phyloP scores from a whole-genome alignment of 2,113 vertebrate genomes.

The Calcarius ornatus region DNA sequence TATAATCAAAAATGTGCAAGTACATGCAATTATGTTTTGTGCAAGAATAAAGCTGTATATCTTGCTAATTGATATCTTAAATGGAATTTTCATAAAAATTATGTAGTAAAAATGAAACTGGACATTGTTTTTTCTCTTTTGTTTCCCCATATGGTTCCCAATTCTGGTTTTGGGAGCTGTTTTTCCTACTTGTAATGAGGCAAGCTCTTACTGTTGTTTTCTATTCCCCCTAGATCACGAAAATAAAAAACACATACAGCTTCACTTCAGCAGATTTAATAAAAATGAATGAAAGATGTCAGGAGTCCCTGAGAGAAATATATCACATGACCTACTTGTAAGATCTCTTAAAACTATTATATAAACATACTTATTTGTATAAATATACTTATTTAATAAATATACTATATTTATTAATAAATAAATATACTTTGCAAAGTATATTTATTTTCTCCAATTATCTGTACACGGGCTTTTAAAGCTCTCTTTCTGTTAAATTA shows the following conservation, averaged over 20 bases:
- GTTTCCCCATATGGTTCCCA: background rate
- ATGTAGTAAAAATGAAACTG: background rate
- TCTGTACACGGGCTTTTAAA: background rate
- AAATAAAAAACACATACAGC: conserved; percentile 87
- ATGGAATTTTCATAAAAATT: background rate
- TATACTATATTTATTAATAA: too few relatives aligned
- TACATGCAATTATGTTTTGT: background rate
- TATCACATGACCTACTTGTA: conserved; percentile 97
- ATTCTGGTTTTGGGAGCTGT: background rate
- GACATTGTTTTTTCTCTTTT: background rate
- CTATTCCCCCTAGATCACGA: conserved; percentile 78
- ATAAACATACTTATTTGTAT: too few relatives aligned
- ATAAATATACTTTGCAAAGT: background rate
- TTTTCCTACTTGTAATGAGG: background rate
- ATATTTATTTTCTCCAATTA: background rate
- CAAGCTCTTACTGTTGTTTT: conserved; percentile 24
- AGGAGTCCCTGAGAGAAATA: conserved; percentile 94
- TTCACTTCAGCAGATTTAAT: conserved; percentile 92
- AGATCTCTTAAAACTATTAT: conserved; percentile 65
- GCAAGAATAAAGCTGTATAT: background rate
- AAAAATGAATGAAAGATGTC: conserved; percentile 96
- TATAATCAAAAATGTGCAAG: background rate
- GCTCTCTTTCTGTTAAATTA: background rate
- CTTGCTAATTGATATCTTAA: background rate
- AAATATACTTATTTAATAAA: too few relatives aligned